Evolutionary conservation across 2,113 vertebrate genomes (phyloP).

Genomic region (Rattus norvegicus): DNA sequence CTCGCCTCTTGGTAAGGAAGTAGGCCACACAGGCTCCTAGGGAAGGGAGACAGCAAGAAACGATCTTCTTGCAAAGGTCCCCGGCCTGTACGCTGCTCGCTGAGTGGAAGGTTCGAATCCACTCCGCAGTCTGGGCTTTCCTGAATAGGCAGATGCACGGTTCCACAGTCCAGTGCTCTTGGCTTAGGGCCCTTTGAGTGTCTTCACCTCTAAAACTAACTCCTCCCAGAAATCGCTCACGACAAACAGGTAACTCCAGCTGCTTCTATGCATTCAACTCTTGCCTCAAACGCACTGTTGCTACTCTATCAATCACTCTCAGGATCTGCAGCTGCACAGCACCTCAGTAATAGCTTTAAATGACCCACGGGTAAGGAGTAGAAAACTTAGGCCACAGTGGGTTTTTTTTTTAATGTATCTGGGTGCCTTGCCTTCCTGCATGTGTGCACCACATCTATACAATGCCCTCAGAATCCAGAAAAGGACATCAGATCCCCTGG

Average conservation of each 20-base stretch:
- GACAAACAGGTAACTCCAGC: neutral
- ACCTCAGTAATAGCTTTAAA: neutral
- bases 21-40: conserved; percentile 87
- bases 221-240: neutral
- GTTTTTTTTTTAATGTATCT: neutral
- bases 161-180: neutral
- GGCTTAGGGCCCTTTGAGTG: neutral
- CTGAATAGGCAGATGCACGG: neutral
- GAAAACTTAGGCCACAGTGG: neutral
- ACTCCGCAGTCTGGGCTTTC: neutral
- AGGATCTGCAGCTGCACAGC: neutral
- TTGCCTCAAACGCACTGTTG: neutral
- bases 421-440: neutral
- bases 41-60: neutral
- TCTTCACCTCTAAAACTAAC: neutral
- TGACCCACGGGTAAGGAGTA: neutral
- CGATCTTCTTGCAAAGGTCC: neutral
- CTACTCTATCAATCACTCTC: neutral
- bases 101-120: neutral
- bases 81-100: neutral
- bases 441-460: neutral
- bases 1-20: conserved; percentile 86
- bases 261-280: neutral
- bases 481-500: neutral
- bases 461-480: neutral